A percentile compares a stretch with the other conserved stretches of the same genome.
phyloP scores from a whole-genome alignment of 1,140 invertebrate genomes.

The Dendroctonus valens region DNA sequence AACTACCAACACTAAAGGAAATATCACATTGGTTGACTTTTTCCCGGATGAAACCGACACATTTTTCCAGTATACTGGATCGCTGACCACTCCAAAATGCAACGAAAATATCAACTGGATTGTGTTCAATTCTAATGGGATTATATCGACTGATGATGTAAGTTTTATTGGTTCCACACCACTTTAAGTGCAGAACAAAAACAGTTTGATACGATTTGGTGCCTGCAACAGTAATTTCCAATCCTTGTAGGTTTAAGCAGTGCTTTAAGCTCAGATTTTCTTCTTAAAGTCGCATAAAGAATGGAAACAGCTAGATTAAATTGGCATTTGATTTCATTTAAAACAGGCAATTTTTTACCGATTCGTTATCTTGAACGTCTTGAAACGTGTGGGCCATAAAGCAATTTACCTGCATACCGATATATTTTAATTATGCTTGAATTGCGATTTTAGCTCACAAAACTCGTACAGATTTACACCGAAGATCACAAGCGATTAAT shows the following conservation, averaged over 20 bases:
- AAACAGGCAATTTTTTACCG: too few relatives aligned
- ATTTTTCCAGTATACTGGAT: conserved; percentile 22
- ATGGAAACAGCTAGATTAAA: too few relatives aligned
- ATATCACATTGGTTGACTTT: conserved; percentile 12
- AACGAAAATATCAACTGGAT: conserved; percentile 22
- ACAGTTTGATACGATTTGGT: too few relatives aligned
- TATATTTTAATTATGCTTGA: neutral
- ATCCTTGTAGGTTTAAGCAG: too few relatives aligned
- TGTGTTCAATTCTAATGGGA: conserved; percentile 2
- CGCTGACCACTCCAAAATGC: conserved; percentile 25
- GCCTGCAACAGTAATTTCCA: too few relatives aligned
- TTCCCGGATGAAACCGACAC: conserved; percentile 8
- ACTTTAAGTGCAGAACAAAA: too few relatives aligned
- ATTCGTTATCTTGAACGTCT: too few relatives aligned
- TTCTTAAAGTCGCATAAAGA: neutral
- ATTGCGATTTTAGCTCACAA: neutral
- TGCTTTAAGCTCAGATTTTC: conserved; percentile 22
- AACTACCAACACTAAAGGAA: neutral
- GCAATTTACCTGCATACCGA: too few relatives aligned
- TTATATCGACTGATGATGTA: conserved; percentile 17
- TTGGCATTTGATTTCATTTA: too few relatives aligned
- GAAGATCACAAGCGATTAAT: conserved; percentile 1
- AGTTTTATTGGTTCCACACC: conserved; percentile 37
- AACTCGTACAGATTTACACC: conserved; percentile 1
- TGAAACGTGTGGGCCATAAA: too few relatives aligned